These are phyloP conservation scores for Barbus barbus DNA, from an alignment of 2,113 vertebrate species.

Conservation along the genomic window DNA sequence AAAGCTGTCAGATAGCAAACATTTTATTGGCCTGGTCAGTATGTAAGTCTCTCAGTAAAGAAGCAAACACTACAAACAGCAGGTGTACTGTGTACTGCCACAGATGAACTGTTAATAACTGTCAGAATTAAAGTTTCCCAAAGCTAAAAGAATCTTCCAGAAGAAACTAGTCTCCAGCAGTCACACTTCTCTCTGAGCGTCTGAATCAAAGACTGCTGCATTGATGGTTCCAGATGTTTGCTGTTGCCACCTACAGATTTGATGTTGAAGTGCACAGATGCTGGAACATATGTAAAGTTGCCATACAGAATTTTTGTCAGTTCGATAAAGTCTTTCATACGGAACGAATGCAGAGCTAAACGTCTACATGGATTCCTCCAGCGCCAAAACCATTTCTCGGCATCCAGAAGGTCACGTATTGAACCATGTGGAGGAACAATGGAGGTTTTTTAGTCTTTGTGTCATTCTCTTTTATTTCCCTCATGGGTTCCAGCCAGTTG, in stretches of 20 bases:
- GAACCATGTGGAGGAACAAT: slow-evolving; percentile 60
- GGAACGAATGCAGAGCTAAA: background rate
- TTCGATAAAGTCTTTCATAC: background rate
- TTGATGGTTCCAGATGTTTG: background rate
- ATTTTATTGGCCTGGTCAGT: background rate
- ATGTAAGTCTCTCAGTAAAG: background rate
- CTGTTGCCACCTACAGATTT: background rate
- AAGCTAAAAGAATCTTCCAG: background rate
- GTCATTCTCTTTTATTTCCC: slow-evolving; percentile 53
- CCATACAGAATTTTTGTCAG: background rate
- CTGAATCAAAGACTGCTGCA: background rate
- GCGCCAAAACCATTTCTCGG: background rate
- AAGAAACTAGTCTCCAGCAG: background rate
- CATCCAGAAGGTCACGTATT: slow-evolving; percentile 53
- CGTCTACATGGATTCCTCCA: background rate
- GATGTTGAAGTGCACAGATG: background rate
- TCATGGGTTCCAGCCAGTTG: slow-evolving; percentile 9
- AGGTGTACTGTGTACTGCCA: background rate
- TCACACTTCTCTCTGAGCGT: background rate
- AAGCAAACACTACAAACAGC: background rate
- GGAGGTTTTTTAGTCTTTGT: slow-evolving; percentile 19
- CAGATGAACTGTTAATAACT: no score
- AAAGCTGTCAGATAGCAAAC: background rate
- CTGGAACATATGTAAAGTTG: background rate
- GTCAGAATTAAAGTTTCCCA: background rate